phyloP scores from a whole-genome alignment of 2,888 invertebrate genomes.

The Sarcophaga rosellei region DNA sequence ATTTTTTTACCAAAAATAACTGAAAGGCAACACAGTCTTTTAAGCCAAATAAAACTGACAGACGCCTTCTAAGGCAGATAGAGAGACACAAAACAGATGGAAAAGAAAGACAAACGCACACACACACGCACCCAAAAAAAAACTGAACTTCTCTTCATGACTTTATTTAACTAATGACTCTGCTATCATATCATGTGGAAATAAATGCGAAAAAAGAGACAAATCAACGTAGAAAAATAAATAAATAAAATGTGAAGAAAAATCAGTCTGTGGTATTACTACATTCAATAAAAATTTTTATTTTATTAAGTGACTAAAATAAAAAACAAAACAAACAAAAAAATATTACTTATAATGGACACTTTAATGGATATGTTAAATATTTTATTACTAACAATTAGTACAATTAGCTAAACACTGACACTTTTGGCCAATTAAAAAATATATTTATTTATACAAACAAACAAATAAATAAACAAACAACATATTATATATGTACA shows the following conservation, averaged over 20 bases:
- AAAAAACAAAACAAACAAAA: background rate
- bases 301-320: constrained; percentile 59
- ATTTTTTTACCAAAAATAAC: constrained; percentile 37
- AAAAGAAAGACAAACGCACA: background rate
- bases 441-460: constrained; percentile 54
- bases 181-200: constrained; percentile 9
- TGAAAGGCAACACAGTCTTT: constrained; percentile 13
- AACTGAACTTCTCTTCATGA: background rate
- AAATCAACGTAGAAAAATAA: background rate
- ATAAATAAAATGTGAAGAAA: constrained; percentile 16
- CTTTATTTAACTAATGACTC: constrained; percentile 28
- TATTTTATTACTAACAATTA: constrained; percentile 67
- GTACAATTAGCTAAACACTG: constrained; percentile 64
- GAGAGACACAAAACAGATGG: background rate
- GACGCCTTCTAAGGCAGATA: constrained; percentile 48
- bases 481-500: constrained; percentile 13
- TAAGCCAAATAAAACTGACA: constrained; percentile 19
- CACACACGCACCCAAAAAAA: background rate
- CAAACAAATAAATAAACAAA: background rate
- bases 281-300: constrained; percentile 45
- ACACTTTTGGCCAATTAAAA: constrained; percentile 65
- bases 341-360: constrained; percentile 61
- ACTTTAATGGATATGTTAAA: constrained; percentile 66
- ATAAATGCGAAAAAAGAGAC: background rate
- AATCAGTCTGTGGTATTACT: constrained; percentile 24